Evolutionary conservation across 2,797 vertebrate species (phyloP).

Genomic region (Hafferia zeledoni): DNA sequence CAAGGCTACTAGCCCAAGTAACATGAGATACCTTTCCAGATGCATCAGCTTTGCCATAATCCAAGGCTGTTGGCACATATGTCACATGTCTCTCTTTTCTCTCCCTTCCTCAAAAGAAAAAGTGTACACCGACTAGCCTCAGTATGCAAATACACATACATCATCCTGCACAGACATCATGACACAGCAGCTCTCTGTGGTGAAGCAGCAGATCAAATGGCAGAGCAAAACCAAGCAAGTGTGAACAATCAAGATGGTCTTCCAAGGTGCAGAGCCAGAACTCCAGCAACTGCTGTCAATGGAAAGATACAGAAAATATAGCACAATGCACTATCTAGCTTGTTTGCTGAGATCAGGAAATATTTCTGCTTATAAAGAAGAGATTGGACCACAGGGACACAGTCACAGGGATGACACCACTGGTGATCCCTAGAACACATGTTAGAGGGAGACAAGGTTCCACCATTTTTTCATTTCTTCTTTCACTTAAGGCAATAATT

Average conservation of each 20-base stretch:
- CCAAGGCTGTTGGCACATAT: neutral
- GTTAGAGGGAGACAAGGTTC: neutral
- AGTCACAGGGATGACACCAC: neutral
- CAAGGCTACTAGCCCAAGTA: neutral
- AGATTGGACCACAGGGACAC: neutral
- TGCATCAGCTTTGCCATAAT: neutral
- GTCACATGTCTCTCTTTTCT: neutral
- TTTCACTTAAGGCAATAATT: neutral
- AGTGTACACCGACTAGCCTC: neutral
- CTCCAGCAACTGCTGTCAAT: neutral
- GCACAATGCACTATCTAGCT: neutral
- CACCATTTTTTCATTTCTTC: slow-evolving; percentile 5
- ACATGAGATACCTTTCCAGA: neutral
- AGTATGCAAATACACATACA: neutral
- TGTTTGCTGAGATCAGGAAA: neutral
- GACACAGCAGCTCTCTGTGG: accelerated
- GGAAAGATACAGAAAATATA: neutral
- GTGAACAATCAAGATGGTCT: neutral
- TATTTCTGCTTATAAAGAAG: slow-evolving; percentile 16
- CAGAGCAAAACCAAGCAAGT: neutral
- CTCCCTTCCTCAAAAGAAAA: neutral
- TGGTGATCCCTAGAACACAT: neutral
- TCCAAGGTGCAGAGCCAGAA: neutral
- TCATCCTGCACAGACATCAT: neutral
- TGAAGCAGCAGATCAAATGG: neutral